phyloP scores from a whole-genome alignment of 2,888 invertebrate species.

The Caenorhabditis sulstoni region DNA sequence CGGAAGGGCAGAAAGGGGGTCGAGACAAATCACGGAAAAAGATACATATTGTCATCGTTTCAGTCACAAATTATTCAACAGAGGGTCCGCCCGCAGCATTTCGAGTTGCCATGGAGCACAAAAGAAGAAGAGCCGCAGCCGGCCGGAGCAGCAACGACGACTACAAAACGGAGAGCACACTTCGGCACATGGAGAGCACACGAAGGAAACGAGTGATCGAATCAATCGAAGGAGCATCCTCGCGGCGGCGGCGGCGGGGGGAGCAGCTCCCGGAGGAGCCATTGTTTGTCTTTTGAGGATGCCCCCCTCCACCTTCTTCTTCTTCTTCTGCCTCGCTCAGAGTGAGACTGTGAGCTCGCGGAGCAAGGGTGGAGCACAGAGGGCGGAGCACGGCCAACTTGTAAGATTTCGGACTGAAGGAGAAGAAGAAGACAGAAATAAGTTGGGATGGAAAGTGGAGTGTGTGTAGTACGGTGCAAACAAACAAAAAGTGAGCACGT shows the following conservation, averaged over 20 bases:
- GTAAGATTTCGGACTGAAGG: constrained; percentile 39
- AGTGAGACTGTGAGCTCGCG: constrained; percentile 18
- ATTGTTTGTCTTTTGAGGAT: constrained; percentile 57
- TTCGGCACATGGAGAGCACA: constrained; percentile 5
- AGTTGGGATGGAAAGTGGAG: neutral
- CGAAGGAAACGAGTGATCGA: neutral
- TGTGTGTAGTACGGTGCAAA: constrained; percentile 14
- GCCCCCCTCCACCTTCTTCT: neutral
- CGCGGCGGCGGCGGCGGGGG: constrained; percentile 21
- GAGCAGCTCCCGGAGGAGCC: constrained; percentile 24
- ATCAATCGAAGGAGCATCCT: neutral
- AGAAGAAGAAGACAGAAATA: constrained; percentile 14
- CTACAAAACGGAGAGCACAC: constrained; percentile 18
- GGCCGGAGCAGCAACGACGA: constrained; percentile 22
- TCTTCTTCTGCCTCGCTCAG: constrained; percentile 13
- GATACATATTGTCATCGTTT: constrained; percentile 23
- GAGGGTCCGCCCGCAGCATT: constrained; percentile 12
- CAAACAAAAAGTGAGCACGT: constrained; percentile 8
- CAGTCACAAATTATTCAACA: constrained; percentile 48
- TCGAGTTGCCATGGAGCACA: constrained; percentile 46
- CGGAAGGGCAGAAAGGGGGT: neutral
- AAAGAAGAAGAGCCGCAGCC: constrained; percentile 17
- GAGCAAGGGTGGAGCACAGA: constrained; percentile 24
- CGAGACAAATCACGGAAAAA: constrained; percentile 32
- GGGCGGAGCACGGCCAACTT: constrained; percentile 46